phyloP scores from a whole-genome alignment of 2,797 vertebrate genomes.

The Fundulus diaphanus region DNA sequence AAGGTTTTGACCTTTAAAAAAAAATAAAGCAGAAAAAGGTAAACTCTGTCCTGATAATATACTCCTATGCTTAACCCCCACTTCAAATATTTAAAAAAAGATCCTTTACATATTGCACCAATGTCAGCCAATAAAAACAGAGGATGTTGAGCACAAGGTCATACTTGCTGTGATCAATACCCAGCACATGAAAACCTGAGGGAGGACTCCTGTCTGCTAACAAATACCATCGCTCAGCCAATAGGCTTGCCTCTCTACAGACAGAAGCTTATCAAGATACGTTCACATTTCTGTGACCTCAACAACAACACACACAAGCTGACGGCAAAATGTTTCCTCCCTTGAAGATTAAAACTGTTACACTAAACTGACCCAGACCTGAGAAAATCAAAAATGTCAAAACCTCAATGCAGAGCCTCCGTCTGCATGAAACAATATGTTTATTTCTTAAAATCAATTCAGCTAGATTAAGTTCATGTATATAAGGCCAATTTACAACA shows the following conservation, averaged over 20 bases:
- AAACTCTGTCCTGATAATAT: not conserved
- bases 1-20: not conserved
- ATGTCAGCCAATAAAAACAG: constrained; percentile 7
- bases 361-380: constrained; percentile 12
- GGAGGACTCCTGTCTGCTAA: constrained; percentile 25
- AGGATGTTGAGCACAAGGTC: constrained; percentile 27
- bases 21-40: not conserved
- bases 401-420: not conserved
- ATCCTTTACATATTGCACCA: constrained; percentile 6
- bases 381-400: constrained; percentile 12
- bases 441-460: constrained; percentile 8
- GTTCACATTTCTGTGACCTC: constrained; percentile 16
- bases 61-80: constrained; percentile 3
- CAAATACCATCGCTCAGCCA: constrained; percentile 29
- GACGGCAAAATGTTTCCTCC: constrained; percentile 5
- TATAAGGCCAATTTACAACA: not conserved
- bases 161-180: constrained; percentile 34
- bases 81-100: constrained; percentile 12
- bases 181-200: not conserved
- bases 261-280: constrained; percentile 21
- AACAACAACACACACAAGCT: constrained; percentile 18
- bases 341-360: constrained; percentile 7
- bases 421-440: not conserved
- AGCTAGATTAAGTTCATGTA: not conserved
- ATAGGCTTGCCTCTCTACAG: constrained; percentile 15